Base-by-base conservation (phyloP, 1,140 invertebrate genomes). In the Daktulosphaira vitifoliae region DNA sequence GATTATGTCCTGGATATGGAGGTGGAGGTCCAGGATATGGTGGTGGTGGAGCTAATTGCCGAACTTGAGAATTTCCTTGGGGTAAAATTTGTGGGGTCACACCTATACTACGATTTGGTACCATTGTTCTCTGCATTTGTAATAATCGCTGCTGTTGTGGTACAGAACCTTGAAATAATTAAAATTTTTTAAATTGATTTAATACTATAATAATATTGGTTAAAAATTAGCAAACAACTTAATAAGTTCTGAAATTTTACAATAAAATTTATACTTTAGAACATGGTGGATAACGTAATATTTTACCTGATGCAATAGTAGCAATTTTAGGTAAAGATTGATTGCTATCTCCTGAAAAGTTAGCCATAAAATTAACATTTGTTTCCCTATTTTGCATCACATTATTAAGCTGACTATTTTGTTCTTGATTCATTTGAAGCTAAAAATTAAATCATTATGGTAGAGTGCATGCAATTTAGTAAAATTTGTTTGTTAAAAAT, bases 1-100 rank as follows among this genome's bases (percentile, higher is more conserved):
- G 53, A 49, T 59, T 25, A 26, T 62, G 66, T 39, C 80, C 82
- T 53, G 84, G 83, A 75, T 84, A 84, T 3, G 84, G 84, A 25
- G 83, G 83, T 15, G 82, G 83, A 22, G 79, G 81, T 25, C 78
- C 80, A 8, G 80, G 80, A 72, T 81, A 80, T 26, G 83, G 83
- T 26, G 83, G 83, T 71, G 77, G 75, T 65, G 76, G 70, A 9
- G 76, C 73, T 13, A 67, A 42, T n/a, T 44, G 54, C 2, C 53
- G 56, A 29, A 5, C 59, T 44, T 62, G 65, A 56, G 50, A 20
- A 9, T 29, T 23, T 9, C 50, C 39, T 50, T 39, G 62, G 1
- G 74, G 74, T 65, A 76, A 72, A 72, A 77, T 77, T 38, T 77
- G 75, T 68, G 74, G 25, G 11, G 52, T 13, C 1, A 37, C 59